Base-by-base conservation (phyloP, 2,797 vertebrate genomes). In the Scarus forsteni region DNA sequence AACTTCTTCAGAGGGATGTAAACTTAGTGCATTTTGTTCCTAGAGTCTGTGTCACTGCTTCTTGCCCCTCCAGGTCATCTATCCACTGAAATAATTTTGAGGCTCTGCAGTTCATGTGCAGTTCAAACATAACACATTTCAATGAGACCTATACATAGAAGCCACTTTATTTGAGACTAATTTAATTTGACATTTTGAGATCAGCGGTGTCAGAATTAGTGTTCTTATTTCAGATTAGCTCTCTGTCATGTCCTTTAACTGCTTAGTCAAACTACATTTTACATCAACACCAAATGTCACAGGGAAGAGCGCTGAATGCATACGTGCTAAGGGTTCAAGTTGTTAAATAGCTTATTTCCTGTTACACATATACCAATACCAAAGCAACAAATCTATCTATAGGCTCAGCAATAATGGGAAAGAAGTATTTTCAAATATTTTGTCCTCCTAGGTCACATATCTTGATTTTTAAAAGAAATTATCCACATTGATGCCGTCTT, bases 121-220 rank as follows among this genome's bases (percentile, higher is more conserved):
- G 11, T 19, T 14, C 53, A 67, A 49, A 50, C 43, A 63, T 61
- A 45, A 56, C 46, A 79, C 52, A 72, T 69, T 70, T 81, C 46
- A 80, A 50, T 58, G 56, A 27, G 52, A 66, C 56, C 65, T 67
- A 60, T 63, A 73, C 53, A 85, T 52, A 68, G 75, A 16, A 3
- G 40, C 58, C 18, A 60, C 60, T 61, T 66, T 50, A 54, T 64
- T 35, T 77, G 73, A 83, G 60, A 53, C 19, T 74, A 61, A 84
- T 79, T 71, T 65, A 77, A 64, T 77, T 63, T 88, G 83, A 85
- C 80, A 84, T 86, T 86, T 85, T 86, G 72, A 84, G 80, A 85
- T 63, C 75, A 79, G 60, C 61, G 13, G 40, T 27, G 8, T 80
- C 56, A 73, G 45, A 73, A 62, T 60, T 39, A 34, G 42, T 27